Evolutionary conservation across 2,797 vertebrate species (phyloP).

Genomic region (Megaceryle alcyon): DNA sequence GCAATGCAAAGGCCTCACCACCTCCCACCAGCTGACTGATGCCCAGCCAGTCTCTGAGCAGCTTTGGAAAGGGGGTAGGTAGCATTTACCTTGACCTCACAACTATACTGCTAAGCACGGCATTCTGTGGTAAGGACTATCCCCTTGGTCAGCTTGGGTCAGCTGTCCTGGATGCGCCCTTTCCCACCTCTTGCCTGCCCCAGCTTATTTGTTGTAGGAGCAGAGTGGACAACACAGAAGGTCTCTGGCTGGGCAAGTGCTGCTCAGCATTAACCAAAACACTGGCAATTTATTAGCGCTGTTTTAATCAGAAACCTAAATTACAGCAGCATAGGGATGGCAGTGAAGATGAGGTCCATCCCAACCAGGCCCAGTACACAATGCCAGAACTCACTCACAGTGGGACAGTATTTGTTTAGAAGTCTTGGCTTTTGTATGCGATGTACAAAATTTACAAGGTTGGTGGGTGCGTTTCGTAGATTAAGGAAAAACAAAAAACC

Average conservation of each 20-base stretch:
- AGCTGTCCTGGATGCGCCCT: background rate
- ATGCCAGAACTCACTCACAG: background rate
- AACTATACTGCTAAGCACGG: background rate
- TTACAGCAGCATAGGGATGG: rapidly evolving
- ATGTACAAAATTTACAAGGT: background rate
- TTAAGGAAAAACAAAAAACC: background rate
- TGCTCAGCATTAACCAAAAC: background rate
- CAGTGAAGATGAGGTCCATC: background rate
- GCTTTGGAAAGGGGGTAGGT: background rate
- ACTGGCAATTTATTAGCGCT: background rate
- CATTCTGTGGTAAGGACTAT: rapidly evolving
- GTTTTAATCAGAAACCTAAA: background rate
- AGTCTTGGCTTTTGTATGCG: background rate
- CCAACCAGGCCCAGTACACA: background rate
- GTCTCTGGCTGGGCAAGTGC: background rate
- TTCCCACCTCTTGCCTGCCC: background rate
- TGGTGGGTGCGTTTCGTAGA: background rate
- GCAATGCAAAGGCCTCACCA: too few relatives aligned
- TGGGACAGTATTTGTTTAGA: background rate
- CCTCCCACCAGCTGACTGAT: background rate
- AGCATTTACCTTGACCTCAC: too few relatives aligned
- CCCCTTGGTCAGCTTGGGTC: too few relatives aligned
- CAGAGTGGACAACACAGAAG: background rate
- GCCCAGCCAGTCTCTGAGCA: background rate
- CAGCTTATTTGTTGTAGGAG: rapidly evolving